Evolutionary conservation across 2,113 vertebrate species (phyloP).

Genomic region (Oncorhynchus gorbuscha): DNA sequence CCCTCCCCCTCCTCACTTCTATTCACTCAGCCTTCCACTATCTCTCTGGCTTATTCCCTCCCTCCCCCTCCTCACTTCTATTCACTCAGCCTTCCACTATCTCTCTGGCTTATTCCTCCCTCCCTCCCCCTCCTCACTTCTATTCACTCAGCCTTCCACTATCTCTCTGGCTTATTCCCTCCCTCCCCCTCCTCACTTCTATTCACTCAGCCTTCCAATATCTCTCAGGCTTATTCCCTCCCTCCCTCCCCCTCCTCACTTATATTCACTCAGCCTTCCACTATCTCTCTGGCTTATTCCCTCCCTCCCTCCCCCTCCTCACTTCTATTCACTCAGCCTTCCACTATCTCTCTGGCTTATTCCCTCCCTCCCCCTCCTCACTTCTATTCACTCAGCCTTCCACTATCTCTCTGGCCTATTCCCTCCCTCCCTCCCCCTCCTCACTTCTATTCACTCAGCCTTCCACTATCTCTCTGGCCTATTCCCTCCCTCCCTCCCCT

Average conservation of each 20-base stretch:
- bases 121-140: neutral
- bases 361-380: neutral
- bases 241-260: neutral
- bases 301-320: neutral
- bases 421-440: neutral
- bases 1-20: neutral
- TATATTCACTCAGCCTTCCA: neutral
- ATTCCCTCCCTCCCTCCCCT: neutral
- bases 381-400: neutral
- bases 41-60: conserved; percentile 29
- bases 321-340: neutral
- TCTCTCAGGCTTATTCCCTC: neutral
- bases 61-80: neutral
- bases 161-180: conserved; percentile 29
- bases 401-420: conserved; percentile 28
- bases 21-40: neutral
- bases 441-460: neutral
- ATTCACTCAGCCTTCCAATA: neutral
- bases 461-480: neutral
- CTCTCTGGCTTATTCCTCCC: neutral
- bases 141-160: neutral
- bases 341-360: neutral
- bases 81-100: neutral
- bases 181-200: neutral
- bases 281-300: conserved; percentile 29